Evolutionary conservation across 2,113 vertebrate genomes (phyloP).

Genomic region (Pao palembangensis): DNA sequence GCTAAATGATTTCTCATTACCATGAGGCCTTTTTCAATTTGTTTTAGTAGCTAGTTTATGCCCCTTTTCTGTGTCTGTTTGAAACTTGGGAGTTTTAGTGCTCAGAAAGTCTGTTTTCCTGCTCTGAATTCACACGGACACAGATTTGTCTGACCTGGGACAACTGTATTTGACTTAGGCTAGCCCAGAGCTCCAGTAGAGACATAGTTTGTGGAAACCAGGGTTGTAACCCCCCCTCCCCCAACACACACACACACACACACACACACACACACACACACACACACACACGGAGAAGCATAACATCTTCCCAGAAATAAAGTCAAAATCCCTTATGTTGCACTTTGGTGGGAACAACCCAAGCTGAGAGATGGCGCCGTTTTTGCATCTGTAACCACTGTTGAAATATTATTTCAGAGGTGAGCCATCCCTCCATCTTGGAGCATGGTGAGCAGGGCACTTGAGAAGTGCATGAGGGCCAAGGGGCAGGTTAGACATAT

Average conservation of each 20-base stretch:
- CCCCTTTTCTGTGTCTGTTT: constrained; percentile 17
- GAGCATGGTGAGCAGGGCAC: constrained; percentile 46
- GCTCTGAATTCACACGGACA: constrained; percentile 28
- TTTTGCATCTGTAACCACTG: constrained; percentile 69
- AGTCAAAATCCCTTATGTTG: constrained; percentile 67
- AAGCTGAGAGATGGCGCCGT: constrained; percentile 67
- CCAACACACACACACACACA: not conserved
- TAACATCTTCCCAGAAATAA: constrained; percentile 65
- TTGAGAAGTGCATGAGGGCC: constrained; percentile 56
- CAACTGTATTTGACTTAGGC: constrained; percentile 17
- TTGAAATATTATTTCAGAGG: constrained; percentile 77
- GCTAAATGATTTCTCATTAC: constrained; percentile 42
- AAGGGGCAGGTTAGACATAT: constrained; percentile 60
- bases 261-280: no score
- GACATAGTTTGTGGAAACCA: constrained; percentile 9
- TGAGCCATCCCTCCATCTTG: constrained; percentile 58
- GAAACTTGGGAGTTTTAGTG: constrained; percentile 24
- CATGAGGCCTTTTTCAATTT: constrained; percentile 39
- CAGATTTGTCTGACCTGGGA: constrained; percentile 29
- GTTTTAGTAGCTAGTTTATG: constrained; percentile 28
- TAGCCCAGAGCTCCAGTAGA: constrained; percentile 18
- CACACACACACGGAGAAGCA: constrained; percentile 43
- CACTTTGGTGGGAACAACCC: constrained; percentile 70
- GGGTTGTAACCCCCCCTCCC: not conserved
- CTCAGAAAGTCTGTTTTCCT: constrained; percentile 30